Conservation (phyloP, 2,888 invertebrate genomes). For the Ctena decussata region DNA sequence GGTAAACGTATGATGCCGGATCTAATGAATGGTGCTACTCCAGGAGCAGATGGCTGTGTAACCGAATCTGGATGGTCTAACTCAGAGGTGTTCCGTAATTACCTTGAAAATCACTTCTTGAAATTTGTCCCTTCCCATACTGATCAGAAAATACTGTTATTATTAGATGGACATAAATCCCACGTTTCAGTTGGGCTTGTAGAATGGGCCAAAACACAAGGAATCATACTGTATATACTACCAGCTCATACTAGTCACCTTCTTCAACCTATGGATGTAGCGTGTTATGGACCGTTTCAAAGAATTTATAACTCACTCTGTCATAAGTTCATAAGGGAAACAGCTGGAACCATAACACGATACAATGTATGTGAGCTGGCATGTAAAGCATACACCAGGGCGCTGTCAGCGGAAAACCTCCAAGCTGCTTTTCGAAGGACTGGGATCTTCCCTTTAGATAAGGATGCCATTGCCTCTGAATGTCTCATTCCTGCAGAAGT, state of each 20-base stretch:
- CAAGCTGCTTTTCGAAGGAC: slow-evolving; percentile 4
- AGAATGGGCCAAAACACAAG: slow-evolving; percentile 31
- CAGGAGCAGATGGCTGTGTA: slow-evolving; percentile 32
- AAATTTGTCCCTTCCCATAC: slow-evolving; percentile 36
- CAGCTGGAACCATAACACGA: slow-evolving; percentile 2
- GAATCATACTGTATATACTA: slow-evolving; percentile 37
- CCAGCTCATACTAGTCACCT: slow-evolving; percentile 44
- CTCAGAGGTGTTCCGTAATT: slow-evolving; percentile 31
- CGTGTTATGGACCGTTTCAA: slow-evolving; percentile 51
- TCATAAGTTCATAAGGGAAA: slow-evolving; percentile 37
- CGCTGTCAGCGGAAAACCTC: slow-evolving; percentile 25
- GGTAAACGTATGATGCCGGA: slow-evolving; percentile 40
- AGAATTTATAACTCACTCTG: slow-evolving; percentile 38
- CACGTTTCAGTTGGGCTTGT: slow-evolving; percentile 32
- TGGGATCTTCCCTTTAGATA: slow-evolving; percentile 25
- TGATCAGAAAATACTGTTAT: slow-evolving; percentile 17
- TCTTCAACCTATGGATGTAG: slow-evolving; percentile 50
- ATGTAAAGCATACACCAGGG: slow-evolving; percentile 22
- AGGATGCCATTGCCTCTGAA: neutral
- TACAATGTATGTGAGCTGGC: slow-evolving; percentile 45
- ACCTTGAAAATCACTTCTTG: slow-evolving; percentile 49
- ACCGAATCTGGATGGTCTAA: slow-evolving; percentile 57
- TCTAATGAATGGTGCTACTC: slow-evolving; percentile 22
- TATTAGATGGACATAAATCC: slow-evolving; percentile 37
- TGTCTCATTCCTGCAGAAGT: slow-evolving; percentile 8